A percentile compares a stretch with the other conserved stretches of the same genome.
These are phyloP conservation scores for Philonicus albiceps DNA, from an alignment of 2,888 invertebrate genomes.

Conservation along the genomic window DNA sequence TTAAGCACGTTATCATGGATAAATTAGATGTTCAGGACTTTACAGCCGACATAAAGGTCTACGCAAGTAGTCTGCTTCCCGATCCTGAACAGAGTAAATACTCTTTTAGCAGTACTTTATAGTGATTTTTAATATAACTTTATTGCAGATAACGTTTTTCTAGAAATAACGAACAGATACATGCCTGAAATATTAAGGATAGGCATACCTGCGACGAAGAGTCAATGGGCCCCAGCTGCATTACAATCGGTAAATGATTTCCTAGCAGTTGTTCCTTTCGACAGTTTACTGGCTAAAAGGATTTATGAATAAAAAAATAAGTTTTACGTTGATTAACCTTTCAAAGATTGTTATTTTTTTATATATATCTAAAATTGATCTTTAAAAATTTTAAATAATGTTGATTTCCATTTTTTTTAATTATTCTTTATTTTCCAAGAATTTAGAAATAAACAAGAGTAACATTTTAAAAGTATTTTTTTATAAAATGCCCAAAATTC, in stretches of 20 bases:
- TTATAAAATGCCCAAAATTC: too few species aligned
- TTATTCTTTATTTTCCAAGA: too few species aligned
- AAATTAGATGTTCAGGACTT: constrained; percentile 71
- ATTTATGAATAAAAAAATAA: neutral
- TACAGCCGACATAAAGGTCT: constrained; percentile 69
- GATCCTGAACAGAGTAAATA: constrained; percentile 70
- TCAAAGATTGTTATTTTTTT: neutral
- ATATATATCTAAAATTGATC: too few species aligned
- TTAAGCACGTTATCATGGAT: constrained; percentile 67
- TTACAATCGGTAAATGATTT: constrained; percentile 57
- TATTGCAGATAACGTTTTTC: constrained; percentile 55
- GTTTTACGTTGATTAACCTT: neutral
- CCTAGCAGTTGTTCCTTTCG: constrained; percentile 58
- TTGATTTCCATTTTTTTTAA: too few species aligned
- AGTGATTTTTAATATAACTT: neutral
- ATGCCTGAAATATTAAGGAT: constrained; percentile 66
- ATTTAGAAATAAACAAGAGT: too few species aligned
- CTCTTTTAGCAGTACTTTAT: neutral
- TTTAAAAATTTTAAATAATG: too few species aligned
- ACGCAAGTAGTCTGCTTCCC: constrained; percentile 68
- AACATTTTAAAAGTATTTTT: too few species aligned
- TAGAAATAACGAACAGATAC: constrained; percentile 67
- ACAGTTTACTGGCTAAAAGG: constrained; percentile 49
- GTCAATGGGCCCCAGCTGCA: constrained; percentile 58
- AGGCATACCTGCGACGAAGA: constrained; percentile 63